phyloP scores from a whole-genome alignment of 2,888 invertebrate species.

The Patella pellucida region DNA sequence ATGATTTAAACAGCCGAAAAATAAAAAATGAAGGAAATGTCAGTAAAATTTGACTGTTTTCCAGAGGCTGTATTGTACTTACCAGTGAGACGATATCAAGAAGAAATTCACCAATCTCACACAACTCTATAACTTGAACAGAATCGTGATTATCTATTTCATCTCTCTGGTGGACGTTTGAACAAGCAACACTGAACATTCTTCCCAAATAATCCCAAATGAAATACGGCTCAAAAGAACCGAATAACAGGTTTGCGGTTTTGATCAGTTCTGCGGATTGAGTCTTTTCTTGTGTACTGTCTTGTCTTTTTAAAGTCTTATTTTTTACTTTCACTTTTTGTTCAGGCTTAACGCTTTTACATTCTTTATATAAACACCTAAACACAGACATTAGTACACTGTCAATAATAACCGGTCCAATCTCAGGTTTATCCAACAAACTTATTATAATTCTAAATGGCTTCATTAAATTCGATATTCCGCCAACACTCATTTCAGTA shows the following conservation, averaged over 20 bases:
- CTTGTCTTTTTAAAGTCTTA: slow-evolving; percentile 18
- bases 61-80: slow-evolving; percentile 29
- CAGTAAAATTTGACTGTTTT: too few relatives aligned
- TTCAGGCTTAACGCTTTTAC: slow-evolving; percentile 18
- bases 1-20: too few relatives aligned
- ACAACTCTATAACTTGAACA: slow-evolving; percentile 76
- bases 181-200: slow-evolving; percentile 67
- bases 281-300: slow-evolving; percentile 8
- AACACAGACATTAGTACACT: slow-evolving; percentile 77
- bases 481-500: slow-evolving; percentile 14
- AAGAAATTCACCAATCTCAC: slow-evolving; percentile 81
- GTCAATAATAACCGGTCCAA: slow-evolving; percentile 75
- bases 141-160: slow-evolving; percentile 62
- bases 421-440: slow-evolving; percentile 87
- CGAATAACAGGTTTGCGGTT: slow-evolving; percentile 86
- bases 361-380: slow-evolving; percentile 69
- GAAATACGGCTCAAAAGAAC: slow-evolving; percentile 86
- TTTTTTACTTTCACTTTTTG: slow-evolving; percentile 24
- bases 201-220: slow-evolving; percentile 83
- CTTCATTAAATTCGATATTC: slow-evolving; percentile 30
- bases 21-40: too few relatives aligned
- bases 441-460: slow-evolving; percentile 83
- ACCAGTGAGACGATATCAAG: slow-evolving; percentile 78
- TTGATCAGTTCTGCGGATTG: slow-evolving; percentile 79
- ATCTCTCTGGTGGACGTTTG: slow-evolving; percentile 22